Evolutionary conservation across 1,140 invertebrate species (phyloP).

Genomic region (Conus ventricosus): DNA sequence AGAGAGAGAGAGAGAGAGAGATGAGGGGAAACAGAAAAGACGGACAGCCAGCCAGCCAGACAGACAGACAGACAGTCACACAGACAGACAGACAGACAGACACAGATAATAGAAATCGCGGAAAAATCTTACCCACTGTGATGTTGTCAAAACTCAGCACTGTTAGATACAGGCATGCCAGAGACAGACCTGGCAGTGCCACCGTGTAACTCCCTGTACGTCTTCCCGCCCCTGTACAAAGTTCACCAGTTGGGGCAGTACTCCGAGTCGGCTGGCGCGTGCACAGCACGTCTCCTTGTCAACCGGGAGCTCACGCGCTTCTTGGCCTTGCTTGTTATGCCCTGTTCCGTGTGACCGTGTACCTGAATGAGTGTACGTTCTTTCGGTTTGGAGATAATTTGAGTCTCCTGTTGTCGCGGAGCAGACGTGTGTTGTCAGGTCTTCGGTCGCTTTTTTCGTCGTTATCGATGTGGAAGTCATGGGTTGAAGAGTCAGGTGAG

Average conservation of each 20-base stretch:
- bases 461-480: background rate
- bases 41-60: too few relatives aligned
- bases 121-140: conserved; percentile 73
- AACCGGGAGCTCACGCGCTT: background rate
- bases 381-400: background rate
- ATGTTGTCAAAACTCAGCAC: conserved; percentile 79
- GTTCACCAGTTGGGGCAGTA: conserved; percentile 51
- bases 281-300: background rate
- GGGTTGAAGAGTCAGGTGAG: background rate
- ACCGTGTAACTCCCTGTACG: conserved; percentile 73
- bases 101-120: background rate
- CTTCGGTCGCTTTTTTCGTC: background rate
- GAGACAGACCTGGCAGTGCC: conserved; percentile 75
- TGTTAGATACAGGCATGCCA: conserved; percentile 78
- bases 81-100: too few relatives aligned
- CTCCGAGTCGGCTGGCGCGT: background rate
- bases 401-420: background rate
- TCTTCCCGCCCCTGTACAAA: conserved; percentile 68
- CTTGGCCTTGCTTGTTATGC: background rate
- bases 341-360: background rate
- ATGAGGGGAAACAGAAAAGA: background rate
- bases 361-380: background rate
- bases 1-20: background rate
- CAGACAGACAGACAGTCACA: background rate
- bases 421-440: background rate